Evolutionary conservation across 1,140 invertebrate species (phyloP).

Genomic region (Lepidurus arcticus): DNA sequence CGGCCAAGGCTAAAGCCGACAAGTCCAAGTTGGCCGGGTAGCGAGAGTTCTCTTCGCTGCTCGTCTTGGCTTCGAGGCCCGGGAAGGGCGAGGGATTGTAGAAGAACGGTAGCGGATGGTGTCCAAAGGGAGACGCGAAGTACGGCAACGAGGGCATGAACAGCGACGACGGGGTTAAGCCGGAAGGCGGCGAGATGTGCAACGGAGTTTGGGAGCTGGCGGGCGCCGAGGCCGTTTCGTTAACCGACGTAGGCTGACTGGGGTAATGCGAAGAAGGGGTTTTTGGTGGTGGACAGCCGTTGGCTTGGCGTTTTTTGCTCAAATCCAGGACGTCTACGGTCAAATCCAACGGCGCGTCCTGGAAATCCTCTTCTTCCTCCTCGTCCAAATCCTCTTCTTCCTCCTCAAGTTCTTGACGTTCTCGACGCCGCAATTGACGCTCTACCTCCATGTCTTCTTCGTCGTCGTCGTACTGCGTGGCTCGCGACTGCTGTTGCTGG

Average conservation of each 20-base stretch:
- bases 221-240: conserved; percentile 36
- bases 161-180: conserved; percentile 22
- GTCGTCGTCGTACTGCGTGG: conserved; percentile 5
- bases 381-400: conserved; percentile 34
- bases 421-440: conserved; percentile 32
- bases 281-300: conserved; percentile 15
- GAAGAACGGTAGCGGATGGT: conserved; percentile 19
- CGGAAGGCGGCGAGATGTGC: conserved; percentile 8
- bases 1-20: conserved; percentile 36
- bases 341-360: conserved; percentile 64
- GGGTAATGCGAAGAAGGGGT: conserved; percentile 32
- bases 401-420: conserved; percentile 36
- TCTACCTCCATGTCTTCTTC: conserved; percentile 29
- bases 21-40: conserved; percentile 30
- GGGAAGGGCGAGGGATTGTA: conserved; percentile 32
- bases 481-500: not conserved
- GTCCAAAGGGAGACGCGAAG: conserved; percentile 21
- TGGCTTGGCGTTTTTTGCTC: conserved; percentile 55
- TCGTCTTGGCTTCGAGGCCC: conserved; percentile 22
- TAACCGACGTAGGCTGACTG: conserved; percentile 34
- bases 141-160: conserved; percentile 26
- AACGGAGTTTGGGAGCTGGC: conserved; percentile 1
- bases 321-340: conserved; percentile 79
- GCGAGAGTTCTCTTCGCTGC: conserved; percentile 10
- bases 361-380: conserved; percentile 28